A percentile compares a stretch with the other conserved stretches of the same genome.
These are phyloP conservation scores for Passer domesticus DNA, from an alignment of 2,113 vertebrate species.

Conservation along the genomic window DNA sequence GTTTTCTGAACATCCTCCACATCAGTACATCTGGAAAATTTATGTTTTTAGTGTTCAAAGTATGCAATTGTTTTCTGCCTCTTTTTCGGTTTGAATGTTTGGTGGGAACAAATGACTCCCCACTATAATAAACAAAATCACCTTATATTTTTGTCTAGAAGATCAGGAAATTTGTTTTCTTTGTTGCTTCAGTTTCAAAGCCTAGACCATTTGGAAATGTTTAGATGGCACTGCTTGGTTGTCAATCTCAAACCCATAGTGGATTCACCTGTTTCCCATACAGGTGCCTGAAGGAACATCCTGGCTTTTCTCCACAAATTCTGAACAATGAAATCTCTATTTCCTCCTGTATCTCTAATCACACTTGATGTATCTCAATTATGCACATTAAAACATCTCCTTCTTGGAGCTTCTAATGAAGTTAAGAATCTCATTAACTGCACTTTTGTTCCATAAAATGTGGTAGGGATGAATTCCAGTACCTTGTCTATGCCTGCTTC, in stretches of 20 bases:
- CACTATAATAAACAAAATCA: not conserved
- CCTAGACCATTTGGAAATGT: not conserved
- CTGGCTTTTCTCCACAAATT: not conserved
- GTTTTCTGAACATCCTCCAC: not conserved
- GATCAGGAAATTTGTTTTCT: not conserved
- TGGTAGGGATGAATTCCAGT: not conserved
- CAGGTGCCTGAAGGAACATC: not conserved
- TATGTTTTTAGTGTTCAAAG: not conserved
- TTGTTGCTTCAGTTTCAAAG: not conserved
- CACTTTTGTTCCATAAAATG: not conserved
- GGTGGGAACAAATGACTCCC: not conserved
- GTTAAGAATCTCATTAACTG: not conserved
- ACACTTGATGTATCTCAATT: not conserved
- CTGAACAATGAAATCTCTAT: not conserved
- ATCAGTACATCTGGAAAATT: not conserved
- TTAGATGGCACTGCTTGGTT: not conserved
- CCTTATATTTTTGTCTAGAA: not conserved
- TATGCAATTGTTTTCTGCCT: not conserved
- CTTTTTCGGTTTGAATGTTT: not conserved
- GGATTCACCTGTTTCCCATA: accelerated
- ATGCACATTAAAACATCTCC: not conserved
- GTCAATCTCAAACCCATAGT: not conserved
- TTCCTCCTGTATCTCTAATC: not conserved
- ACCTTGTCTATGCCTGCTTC: not conserved
- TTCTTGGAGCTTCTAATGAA: not conserved